Evolutionary conservation across 2,113 vertebrate genomes (phyloP), one percentile per base, ranked within the genome.

Genomic region (Thryonomys swinderianus): DNA sequence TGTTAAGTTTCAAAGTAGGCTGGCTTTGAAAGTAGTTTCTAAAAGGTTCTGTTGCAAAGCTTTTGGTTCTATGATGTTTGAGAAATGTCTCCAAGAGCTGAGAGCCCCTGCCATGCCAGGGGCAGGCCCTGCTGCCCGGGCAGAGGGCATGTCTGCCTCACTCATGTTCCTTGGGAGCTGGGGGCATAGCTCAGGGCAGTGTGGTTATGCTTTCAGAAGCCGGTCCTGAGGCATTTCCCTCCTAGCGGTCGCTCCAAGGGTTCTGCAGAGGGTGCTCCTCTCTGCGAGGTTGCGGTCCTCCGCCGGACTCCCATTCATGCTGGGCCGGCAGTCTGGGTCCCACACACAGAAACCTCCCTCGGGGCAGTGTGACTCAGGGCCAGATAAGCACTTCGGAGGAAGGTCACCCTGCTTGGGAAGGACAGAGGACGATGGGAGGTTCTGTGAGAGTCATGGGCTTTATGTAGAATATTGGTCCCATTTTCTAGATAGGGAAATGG

Each of bases 51-150:
- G 42, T 94, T 42, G 34, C 93, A 91, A 67, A 51, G 16, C 25
- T 61, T 69, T 90, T 90, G 83, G 30, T 42, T 96, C 78, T 79
- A 40, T 92, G 61, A 69, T 40, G 18, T 96, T 91, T 69, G 81
- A 71, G 66, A 85, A 76, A 57, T 45, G 30, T 40, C 59, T 66
- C 40, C 83, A 40, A 9, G 57, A 76, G 67, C 53, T 51, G 30
- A 30, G 88, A 59, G 88, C 27, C 20, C 45, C 25, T 0, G 5
- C n/a, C 1, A 45, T 27, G 34, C 64, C 67, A 30, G 30, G 48
- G 59, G 25, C 53, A 73, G 64, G 21, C 57, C 2, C 25, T 3
- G 10, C 7, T 32, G 12, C 42, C 13, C 25, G 3, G 23, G 25
- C 55, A 30, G 42, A 45, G 71, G 71, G 40, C 45, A 23, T 74